Percentiles rank a stretch among this genome's conserved stretches.
phyloP scores from a whole-genome alignment of 2,113 vertebrate genomes.

The Ranitomeya imitator region DNA sequence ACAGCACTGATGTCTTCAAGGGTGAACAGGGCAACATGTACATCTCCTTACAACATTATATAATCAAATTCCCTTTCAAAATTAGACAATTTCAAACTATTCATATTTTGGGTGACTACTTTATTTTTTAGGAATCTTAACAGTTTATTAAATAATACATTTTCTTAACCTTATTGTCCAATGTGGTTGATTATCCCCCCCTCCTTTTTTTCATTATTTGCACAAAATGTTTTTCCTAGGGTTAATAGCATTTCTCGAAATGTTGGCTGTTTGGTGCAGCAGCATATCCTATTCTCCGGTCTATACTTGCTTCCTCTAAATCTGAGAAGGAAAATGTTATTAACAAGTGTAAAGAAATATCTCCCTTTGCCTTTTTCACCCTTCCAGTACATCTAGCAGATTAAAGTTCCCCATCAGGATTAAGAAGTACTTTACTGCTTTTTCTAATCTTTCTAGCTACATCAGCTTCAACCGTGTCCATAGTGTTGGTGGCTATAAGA shows the following conservation, averaged over 20 bases:
- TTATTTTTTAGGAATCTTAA: background rate
- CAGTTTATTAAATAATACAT: background rate
- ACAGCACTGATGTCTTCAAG: too few relatives aligned
- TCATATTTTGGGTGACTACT: too few relatives aligned
- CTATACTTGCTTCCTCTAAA: constrained; percentile 24
- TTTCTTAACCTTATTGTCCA: background rate
- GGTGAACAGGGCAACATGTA: too few relatives aligned
- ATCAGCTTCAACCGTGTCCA: constrained; percentile 11
- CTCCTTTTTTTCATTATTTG: background rate
- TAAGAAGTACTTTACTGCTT: constrained; percentile 43
- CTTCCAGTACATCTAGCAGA: constrained; percentile 47
- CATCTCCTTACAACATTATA: too few relatives aligned
- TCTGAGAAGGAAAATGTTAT: constrained; percentile 34
- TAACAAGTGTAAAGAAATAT: constrained; percentile 47
- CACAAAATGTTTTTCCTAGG: constrained; percentile 5
- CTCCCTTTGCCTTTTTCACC: constrained; percentile 40
- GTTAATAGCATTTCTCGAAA: constrained; percentile 1
- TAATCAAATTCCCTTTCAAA: too few relatives aligned
- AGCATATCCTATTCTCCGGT: constrained; percentile 6
- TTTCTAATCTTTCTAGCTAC: constrained; percentile 43
- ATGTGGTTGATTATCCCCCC: background rate
- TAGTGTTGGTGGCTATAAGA: constrained; percentile 27
- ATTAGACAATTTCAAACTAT: too few relatives aligned
- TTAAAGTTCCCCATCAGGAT: constrained; percentile 54
- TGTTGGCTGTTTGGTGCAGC: background rate